A percentile compares a stretch with the other conserved stretches of the same genome.
phyloP scores from a whole-genome alignment of 2,888 invertebrate species.

The Dolichopus griseipennis region DNA sequence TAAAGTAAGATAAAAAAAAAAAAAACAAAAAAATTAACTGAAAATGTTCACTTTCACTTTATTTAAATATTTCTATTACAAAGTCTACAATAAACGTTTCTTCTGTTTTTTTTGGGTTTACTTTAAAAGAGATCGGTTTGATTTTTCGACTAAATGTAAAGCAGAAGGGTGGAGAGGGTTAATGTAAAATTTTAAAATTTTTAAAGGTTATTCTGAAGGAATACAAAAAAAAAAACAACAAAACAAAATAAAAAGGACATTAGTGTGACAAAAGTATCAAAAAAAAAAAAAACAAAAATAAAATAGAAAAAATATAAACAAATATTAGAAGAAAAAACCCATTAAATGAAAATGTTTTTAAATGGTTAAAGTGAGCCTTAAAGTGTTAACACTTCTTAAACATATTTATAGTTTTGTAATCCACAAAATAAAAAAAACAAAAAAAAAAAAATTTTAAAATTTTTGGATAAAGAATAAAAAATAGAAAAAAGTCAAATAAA shows the following conservation, averaged over 20 bases:
- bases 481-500: not conserved
- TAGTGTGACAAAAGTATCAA: not conserved
- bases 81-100: too few relatives aligned
- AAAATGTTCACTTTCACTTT: not conserved
- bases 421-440: not conserved
- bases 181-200: too few relatives aligned
- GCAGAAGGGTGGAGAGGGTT: too few relatives aligned
- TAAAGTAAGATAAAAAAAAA: too few relatives aligned
- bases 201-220: too few relatives aligned
- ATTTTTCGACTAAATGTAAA: too few relatives aligned
- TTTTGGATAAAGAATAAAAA: too few relatives aligned
- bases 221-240: not conserved
- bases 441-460: too few relatives aligned
- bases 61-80: not conserved
- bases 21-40: too few relatives aligned
- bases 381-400: slow-evolving; percentile 6
- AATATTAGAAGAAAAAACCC: not conserved
- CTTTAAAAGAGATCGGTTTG: too few relatives aligned
- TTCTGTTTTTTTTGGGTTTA: too few relatives aligned
- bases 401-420: slow-evolving; percentile 6
- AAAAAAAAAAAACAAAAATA: not conserved
- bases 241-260: not conserved
- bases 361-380: slow-evolving; percentile 4
- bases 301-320: not conserved
- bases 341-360: slow-evolving; percentile 2